These are phyloP conservation scores for Propithecus coquereli DNA, from an alignment of 2,113 vertebrate genomes.

Conservation along the genomic window DNA sequence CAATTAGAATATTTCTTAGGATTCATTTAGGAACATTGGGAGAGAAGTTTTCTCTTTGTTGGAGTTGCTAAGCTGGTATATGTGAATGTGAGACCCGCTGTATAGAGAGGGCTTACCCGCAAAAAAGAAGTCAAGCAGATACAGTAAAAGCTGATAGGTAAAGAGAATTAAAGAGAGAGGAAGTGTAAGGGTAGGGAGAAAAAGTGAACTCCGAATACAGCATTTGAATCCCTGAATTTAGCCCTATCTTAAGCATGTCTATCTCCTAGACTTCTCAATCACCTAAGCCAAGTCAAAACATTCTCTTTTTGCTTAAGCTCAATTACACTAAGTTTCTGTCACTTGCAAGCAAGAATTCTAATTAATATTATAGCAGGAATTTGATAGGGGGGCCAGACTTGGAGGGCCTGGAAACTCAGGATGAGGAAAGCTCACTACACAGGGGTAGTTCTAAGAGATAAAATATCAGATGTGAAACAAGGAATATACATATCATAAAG, in stretches of 20 bases:
- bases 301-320: background rate
- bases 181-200: background rate
- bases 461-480: constrained; percentile 6
- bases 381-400: background rate
- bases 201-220: background rate
- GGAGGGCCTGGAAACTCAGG: background rate
- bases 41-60: background rate
- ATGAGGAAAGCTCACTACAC: background rate
- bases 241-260: background rate
- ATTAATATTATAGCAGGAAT: background rate
- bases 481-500: background rate
- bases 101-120: background rate
- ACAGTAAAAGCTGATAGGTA: background rate
- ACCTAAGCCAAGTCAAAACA: background rate
- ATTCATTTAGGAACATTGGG: background rate
- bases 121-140: background rate
- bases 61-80: background rate
- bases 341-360: background rate
- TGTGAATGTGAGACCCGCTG: background rate
- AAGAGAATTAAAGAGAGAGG: background rate
- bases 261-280: background rate
- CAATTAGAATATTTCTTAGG: background rate
- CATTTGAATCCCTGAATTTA: background rate
- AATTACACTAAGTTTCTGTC: background rate
- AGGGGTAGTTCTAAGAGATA: background rate